Percentiles rank a stretch among this genome's conserved stretches.
These are phyloP conservation scores for Euwallacea similis DNA, from an alignment of 1,140 invertebrate species.

Conservation along the genomic window DNA sequence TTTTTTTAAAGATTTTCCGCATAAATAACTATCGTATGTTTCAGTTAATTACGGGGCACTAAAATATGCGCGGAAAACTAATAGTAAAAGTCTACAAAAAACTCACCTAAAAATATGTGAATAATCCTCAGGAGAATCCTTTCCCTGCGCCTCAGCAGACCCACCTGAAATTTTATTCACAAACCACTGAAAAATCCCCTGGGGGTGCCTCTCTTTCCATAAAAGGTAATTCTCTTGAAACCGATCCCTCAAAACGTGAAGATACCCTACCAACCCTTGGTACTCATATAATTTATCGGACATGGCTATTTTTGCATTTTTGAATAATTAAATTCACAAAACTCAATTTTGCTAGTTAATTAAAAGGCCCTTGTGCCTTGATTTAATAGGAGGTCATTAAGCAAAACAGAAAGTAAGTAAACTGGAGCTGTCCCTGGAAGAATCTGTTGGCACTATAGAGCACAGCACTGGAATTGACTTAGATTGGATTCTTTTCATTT, in stretches of 20 bases:
- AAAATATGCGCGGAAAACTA: not conserved
- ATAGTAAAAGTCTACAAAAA: not conserved
- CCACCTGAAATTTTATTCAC: slow-evolving; percentile 35
- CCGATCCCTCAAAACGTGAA: slow-evolving; percentile 69
- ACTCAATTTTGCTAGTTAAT: no score
- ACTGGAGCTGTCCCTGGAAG: no score
- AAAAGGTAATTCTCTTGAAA: slow-evolving; percentile 61
- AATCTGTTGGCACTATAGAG: not conserved
- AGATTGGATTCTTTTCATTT: not conserved
- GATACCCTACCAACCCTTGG: slow-evolving; percentile 69
- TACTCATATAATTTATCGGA: slow-evolving; percentile 77
- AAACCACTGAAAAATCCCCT: slow-evolving; percentile 53
- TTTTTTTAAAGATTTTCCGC: not conserved
- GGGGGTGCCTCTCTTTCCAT: slow-evolving; percentile 62
- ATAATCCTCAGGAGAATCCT: slow-evolving; percentile 61
- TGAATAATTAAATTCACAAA: no score
- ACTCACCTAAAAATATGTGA: slow-evolving; percentile 76
- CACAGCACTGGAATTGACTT: not conserved
- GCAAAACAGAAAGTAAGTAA: no score
- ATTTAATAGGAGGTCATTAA: no score
- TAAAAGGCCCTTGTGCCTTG: no score
- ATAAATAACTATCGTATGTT: not conserved
- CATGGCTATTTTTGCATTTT: slow-evolving; percentile 32
- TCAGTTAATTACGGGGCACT: no score
- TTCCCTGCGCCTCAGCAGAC: not conserved